Evolutionary conservation across 2,888 invertebrate genomes (phyloP).

Genomic region (Chloroclystis v-ata): DNA sequence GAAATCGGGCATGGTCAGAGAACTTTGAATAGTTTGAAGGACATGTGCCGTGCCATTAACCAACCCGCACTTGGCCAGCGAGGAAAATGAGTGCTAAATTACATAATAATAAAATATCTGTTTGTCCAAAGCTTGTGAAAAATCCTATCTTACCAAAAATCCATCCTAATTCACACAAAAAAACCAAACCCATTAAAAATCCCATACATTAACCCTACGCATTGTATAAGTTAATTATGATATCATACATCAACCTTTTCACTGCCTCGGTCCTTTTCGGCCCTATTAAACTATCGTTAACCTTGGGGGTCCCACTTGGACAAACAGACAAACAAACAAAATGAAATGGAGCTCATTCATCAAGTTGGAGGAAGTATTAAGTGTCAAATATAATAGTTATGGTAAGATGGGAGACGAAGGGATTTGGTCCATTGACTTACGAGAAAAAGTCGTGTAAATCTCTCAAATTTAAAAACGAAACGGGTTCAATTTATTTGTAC

Average conservation of each 20-base stretch:
- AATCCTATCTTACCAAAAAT: too few species aligned
- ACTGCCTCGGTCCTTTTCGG: not conserved
- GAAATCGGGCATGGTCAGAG: too few species aligned
- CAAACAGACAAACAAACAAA: conserved; percentile 41
- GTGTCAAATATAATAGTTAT: conserved; percentile 66
- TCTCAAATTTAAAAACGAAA: too few species aligned
- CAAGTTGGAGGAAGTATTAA: conserved; percentile 67
- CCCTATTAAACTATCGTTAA: conserved; percentile 54
- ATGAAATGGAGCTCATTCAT: conserved; percentile 46
- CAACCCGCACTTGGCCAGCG: too few species aligned
- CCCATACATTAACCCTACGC: conserved; percentile 24
- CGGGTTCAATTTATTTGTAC: too few species aligned
- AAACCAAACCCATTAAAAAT: conserved; percentile 9
- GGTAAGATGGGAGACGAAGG: conserved; percentile 39
- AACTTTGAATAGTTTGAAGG: too few species aligned
- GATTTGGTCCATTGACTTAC: conserved; percentile 36
- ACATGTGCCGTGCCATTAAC: too few species aligned
- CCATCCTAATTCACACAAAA: not conserved
- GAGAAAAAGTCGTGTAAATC: not conserved
- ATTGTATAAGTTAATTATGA: conserved; percentile 67
- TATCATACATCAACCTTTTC: conserved; percentile 61
- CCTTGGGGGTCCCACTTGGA: conserved; percentile 36
- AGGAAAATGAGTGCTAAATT: too few species aligned
- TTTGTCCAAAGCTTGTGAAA: too few species aligned
- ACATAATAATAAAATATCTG: too few species aligned